A percentile compares a stretch with the other conserved stretches of the same genome.
These are phyloP conservation scores for Drosophila setosimentum DNA, from an alignment of 2,888 invertebrate species.

Conservation along the genomic window DNA sequence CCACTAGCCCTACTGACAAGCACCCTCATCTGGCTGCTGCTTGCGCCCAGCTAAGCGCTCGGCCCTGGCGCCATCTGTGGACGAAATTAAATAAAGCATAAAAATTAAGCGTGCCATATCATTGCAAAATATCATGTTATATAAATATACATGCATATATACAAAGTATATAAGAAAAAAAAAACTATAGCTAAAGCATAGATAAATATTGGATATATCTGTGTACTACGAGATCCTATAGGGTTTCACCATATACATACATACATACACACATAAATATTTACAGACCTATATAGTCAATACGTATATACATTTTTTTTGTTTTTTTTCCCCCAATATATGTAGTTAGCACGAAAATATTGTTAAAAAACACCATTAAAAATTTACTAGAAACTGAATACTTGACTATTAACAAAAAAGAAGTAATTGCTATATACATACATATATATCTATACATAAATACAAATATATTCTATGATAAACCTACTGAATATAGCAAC, in stretches of 20 bases:
- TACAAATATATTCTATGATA: not conserved
- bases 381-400: constrained; percentile 31
- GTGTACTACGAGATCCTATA: constrained; percentile 26
- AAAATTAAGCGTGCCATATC: constrained; percentile 74
- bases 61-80: constrained; percentile 7
- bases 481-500: constrained; percentile 13
- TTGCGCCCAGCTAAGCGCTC: constrained; percentile 61
- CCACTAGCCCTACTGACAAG: constrained; percentile 40
- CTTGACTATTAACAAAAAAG: not conserved
- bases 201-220: constrained; percentile 29
- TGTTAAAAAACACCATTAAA: constrained; percentile 42
- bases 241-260: constrained; percentile 27
- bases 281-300: constrained; percentile 21
- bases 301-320: constrained; percentile 5
- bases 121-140: constrained; percentile 70
- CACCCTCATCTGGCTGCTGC: constrained; percentile 45
- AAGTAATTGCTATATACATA: constrained; percentile 2
- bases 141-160: constrained; percentile 37
- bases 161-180: constrained; percentile 35
- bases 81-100: not conserved
- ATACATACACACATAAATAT: constrained; percentile 2
- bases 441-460: not conserved
- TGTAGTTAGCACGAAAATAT: constrained; percentile 53
- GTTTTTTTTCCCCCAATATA: constrained; percentile 24
- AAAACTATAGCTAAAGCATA: constrained; percentile 29